phyloP scores from a whole-genome alignment of 2,888 invertebrate species.

The Melanostoma mellinum region DNA sequence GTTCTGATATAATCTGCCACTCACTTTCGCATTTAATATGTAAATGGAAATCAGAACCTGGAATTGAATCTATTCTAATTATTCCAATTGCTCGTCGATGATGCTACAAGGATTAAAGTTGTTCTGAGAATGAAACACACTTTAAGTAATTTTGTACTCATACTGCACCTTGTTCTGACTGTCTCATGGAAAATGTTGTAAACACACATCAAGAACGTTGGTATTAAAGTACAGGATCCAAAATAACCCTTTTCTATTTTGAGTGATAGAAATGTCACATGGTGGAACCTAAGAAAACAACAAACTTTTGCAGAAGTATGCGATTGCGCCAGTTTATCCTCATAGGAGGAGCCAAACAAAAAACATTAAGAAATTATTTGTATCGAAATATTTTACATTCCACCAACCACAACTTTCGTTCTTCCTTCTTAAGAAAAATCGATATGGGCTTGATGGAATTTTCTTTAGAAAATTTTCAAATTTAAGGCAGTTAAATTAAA shows the following conservation, averaged over 20 bases:
- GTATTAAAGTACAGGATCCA: background rate
- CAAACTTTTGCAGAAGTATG: slow-evolving; percentile 31
- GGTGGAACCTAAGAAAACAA: slow-evolving; percentile 61
- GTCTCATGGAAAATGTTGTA: background rate
- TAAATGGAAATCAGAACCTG: slow-evolving; percentile 28
- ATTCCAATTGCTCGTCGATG: slow-evolving; percentile 6
- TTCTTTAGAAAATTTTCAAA: background rate
- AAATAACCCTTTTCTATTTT: background rate
- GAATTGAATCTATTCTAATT: slow-evolving; percentile 24
- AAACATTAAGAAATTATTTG: slow-evolving; percentile 41
- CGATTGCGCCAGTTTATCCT: slow-evolving; percentile 59
- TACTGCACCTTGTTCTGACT: too few relatives aligned
- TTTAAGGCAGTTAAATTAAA: too few relatives aligned
- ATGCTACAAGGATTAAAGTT: background rate
- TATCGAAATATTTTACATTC: slow-evolving; percentile 23
- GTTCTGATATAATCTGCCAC: slow-evolving; percentile 9
- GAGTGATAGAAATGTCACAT: slow-evolving; percentile 44
- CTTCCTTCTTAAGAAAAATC: slow-evolving; percentile 22
- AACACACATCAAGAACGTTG: background rate
- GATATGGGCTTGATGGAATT: background rate
- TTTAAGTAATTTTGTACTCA: too few relatives aligned
- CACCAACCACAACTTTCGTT: slow-evolving; percentile 40
- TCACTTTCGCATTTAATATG: background rate
- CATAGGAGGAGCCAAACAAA: slow-evolving; percentile 54
- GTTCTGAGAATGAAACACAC: too few relatives aligned